A percentile compares a stretch with the other conserved stretches of the same genome.
Evolutionary conservation across 1,140 invertebrate genomes (phyloP).

Genomic region (Drosophila quadrilineata): DNA sequence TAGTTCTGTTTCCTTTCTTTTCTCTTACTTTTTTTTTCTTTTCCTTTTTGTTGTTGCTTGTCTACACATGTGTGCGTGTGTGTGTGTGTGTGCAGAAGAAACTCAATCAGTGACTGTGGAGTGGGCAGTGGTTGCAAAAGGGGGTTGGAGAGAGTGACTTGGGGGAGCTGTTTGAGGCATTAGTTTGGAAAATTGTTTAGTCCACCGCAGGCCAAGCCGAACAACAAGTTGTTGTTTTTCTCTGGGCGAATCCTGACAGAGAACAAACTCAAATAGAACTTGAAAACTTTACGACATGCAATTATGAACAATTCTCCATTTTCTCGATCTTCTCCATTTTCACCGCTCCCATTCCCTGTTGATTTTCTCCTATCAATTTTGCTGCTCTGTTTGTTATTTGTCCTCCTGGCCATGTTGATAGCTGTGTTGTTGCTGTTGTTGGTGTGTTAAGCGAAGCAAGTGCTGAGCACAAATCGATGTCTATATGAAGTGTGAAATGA

Average conservation of each 20-base stretch:
- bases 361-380: background rate
- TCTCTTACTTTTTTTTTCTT: conserved; percentile 25
- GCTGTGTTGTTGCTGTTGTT: background rate
- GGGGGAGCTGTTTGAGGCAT: conserved; percentile 38
- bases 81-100: too few relatives aligned
- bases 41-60: background rate
- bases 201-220: conserved; percentile 56
- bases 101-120: background rate
- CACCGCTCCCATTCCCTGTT: background rate
- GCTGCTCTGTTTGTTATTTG: background rate
- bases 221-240: conserved; percentile 64
- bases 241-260: conserved; percentile 20
- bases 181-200: conserved; percentile 76
- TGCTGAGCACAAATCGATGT: conserved; percentile 17
- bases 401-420: too few relatives aligned
- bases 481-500: conserved; percentile 37
- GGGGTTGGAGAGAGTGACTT: background rate
- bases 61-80: conserved; percentile 4
- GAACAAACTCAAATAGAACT: conserved; percentile 63
- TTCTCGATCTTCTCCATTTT: background rate
- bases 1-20: conserved; percentile 24
- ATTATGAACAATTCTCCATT: conserved; percentile 45
- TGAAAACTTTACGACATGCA: conserved; percentile 47
- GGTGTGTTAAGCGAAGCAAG: background rate
- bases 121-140: background rate